Conservation (phyloP, 2,797 vertebrate species). For the Lepilemur septentrionalis region DNA sequence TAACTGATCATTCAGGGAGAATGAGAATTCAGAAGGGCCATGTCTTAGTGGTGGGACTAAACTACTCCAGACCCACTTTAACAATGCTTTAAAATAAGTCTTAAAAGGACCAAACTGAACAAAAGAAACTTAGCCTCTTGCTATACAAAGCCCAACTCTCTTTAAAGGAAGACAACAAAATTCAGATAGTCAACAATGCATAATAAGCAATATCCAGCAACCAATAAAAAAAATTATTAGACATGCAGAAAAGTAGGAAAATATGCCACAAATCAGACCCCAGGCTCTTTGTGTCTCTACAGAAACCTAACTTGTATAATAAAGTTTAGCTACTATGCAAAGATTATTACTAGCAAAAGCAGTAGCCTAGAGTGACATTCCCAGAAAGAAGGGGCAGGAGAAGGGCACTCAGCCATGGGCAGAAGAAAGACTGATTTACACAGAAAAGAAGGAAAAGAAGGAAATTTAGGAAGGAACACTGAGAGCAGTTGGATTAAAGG, state of each 20-base stretch:
- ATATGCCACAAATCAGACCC: not conserved
- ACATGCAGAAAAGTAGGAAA: not conserved
- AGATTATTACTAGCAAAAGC: not conserved
- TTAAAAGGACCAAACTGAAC: not conserved
- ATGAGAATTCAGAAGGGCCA: not conserved
- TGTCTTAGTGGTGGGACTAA: not conserved
- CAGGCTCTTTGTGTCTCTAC: not conserved
- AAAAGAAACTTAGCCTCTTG: not conserved
- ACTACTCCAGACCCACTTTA: not conserved
- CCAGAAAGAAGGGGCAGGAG: not conserved
- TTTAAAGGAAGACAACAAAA: conserved; percentile 38
- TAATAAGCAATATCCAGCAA: not conserved
- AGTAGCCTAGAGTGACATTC: not conserved
- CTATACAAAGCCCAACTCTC: not conserved
- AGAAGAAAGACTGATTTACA: not conserved
- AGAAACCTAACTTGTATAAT: not conserved
- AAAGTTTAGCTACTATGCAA: not conserved
- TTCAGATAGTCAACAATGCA: not conserved
- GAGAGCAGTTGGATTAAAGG: not conserved
- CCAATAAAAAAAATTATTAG: conserved; percentile 4
- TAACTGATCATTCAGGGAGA: not conserved
- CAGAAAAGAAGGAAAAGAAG: not conserved
- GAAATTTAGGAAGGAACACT: not conserved
- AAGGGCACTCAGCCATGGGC: not conserved
- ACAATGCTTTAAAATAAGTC: not conserved